phyloP scores from a whole-genome alignment of 2,888 invertebrate genomes.

The Odontothrips loti region DNA sequence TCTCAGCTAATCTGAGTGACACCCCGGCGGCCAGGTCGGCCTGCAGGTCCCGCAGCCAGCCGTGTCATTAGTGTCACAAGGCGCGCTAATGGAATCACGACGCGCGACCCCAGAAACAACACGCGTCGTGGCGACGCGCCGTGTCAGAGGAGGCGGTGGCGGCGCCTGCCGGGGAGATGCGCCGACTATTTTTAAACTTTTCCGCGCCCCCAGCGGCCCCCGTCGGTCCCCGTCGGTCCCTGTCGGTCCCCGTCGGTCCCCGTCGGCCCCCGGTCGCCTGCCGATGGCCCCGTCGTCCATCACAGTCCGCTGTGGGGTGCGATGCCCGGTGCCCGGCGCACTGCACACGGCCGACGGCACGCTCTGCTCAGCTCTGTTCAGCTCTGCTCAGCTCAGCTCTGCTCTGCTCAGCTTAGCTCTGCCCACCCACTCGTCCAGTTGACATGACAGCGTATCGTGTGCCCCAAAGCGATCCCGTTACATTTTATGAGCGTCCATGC shows the following conservation, averaged over 20 bases:
- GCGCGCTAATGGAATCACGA: not conserved
- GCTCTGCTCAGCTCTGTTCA: too few species aligned
- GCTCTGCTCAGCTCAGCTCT: too few species aligned
- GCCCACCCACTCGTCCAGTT: slow-evolving; percentile 26
- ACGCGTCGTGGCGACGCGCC: not conserved
- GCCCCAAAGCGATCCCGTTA: slow-evolving; percentile 24
- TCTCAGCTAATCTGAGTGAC: not conserved
- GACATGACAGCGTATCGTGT: slow-evolving; percentile 31
- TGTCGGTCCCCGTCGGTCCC: not conserved
- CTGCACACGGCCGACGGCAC: too few species aligned
- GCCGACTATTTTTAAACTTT: not conserved
- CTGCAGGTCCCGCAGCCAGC: too few species aligned
- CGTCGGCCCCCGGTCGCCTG: not conserved
- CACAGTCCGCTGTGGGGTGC: too few species aligned
- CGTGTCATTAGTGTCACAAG: too few species aligned
- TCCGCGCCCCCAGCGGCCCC: not conserved
- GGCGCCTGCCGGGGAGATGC: too few species aligned
- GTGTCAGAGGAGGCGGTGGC: not conserved
- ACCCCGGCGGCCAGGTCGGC: too few species aligned
- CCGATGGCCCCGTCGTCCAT: not conserved
- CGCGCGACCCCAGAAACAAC: not conserved
- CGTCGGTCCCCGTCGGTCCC: not conserved
- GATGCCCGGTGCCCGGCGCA: too few species aligned
- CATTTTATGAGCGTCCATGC: slow-evolving; percentile 1
- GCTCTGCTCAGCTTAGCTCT: not conserved